Conservation (phyloP, 2,113 vertebrate genomes). For the Cyprinodon tularosa region DNA sequence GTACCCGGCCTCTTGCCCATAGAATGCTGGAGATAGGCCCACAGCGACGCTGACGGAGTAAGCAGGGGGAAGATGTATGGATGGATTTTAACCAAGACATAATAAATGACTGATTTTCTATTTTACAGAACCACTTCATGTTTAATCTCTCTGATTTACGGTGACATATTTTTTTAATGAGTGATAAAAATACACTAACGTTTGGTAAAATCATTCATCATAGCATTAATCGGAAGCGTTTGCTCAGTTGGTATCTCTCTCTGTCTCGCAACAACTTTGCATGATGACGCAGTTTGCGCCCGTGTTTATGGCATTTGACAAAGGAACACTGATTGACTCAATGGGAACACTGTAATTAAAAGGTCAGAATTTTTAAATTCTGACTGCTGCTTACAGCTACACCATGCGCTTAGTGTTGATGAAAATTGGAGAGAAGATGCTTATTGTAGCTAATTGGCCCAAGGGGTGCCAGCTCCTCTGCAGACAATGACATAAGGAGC, state of each 20-base stretch:
- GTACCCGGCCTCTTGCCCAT: too few relatives aligned
- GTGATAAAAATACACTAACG: background rate
- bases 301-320: conserved; percentile 52
- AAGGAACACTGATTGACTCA: conserved; percentile 57
- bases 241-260: conserved; percentile 25
- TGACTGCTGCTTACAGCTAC: conserved; percentile 50
- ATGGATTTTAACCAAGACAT: too few relatives aligned
- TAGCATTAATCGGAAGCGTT: conserved; percentile 15
- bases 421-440: conserved; percentile 61
- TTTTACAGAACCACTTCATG: too few relatives aligned
- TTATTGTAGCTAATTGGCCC: conserved; percentile 45
- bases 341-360: conserved; percentile 62
- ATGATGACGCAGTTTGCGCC: conserved; percentile 9
- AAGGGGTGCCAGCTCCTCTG: conserved; percentile 26
- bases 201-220: background rate
- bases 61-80: too few relatives aligned
- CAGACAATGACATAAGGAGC: conserved; percentile 15
- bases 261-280: conserved; percentile 10
- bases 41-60: too few relatives aligned
- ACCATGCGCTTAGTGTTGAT: conserved; percentile 51
- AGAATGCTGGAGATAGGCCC: too few relatives aligned
- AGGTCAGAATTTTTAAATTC: conserved; percentile 53
- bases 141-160: too few relatives aligned
- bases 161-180: background rate
- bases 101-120: too few relatives aligned